Percentiles rank a stretch among this genome's conserved stretches.
Conservation (phyloP, 2,113 vertebrate genomes). For the Lepus timidus region DNA sequence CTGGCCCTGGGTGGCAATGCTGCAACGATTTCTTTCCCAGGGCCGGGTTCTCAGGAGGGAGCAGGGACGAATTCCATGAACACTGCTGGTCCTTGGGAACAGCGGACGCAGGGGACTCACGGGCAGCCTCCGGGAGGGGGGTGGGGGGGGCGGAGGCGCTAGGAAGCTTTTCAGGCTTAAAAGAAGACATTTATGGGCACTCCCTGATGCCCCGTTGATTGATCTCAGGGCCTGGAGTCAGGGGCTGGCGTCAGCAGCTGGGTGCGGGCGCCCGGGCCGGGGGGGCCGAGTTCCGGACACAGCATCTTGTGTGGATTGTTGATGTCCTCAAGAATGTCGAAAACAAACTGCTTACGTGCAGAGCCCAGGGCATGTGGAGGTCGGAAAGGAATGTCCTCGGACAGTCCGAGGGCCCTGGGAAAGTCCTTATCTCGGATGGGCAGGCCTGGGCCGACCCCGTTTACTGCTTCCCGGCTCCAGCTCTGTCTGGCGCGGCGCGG, state of each 20-base stretch:
- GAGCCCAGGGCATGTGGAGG: background rate
- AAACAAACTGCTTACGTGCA: slow-evolving; percentile 35
- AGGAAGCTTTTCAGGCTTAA: slow-evolving; percentile 17
- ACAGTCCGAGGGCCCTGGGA: slow-evolving; percentile 31
- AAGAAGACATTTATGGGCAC: background rate
- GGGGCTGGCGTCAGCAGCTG: slow-evolving; percentile 3
- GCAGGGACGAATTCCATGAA: too few relatives aligned
- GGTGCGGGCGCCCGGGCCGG: background rate
- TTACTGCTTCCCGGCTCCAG: slow-evolving; percentile 57
- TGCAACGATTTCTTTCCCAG: too few relatives aligned
- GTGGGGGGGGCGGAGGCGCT: too few relatives aligned
- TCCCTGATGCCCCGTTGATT: background rate
- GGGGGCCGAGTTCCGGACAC: background rate
- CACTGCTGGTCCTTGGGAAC: too few relatives aligned
- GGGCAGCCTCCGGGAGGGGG: too few relatives aligned
- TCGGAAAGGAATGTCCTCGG: slow-evolving; percentile 23
- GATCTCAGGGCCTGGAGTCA: background rate
- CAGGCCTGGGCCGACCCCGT: slow-evolving; percentile 32
- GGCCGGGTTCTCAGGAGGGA: too few relatives aligned
- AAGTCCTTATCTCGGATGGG: slow-evolving; percentile 44
- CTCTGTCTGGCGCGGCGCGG: background rate
- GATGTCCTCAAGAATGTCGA: slow-evolving; percentile 40
- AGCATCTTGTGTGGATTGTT: slow-evolving; percentile 1
- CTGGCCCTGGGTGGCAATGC: too few relatives aligned
- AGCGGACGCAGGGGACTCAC: too few relatives aligned